Base-by-base conservation (phyloP, 2,113 vertebrate species). In the Hiodon alosoides region DNA sequence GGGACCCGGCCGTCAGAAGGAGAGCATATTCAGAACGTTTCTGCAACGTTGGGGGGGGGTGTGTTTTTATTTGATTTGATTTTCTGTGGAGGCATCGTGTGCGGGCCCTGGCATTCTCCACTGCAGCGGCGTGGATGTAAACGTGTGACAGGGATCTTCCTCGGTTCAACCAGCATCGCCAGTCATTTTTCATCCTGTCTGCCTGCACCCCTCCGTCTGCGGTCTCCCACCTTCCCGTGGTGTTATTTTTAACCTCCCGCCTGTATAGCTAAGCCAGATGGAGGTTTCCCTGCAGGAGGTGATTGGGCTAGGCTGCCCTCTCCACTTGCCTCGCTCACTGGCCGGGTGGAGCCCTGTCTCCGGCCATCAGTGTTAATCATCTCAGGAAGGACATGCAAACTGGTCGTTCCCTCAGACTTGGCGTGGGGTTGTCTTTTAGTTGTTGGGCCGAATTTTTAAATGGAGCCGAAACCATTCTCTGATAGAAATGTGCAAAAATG, bases 201-300 rank as follows among this genome's bases (percentile, higher is more conserved):
- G 52, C n/a, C 47, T 59, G 50, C 17, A 7, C 2, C 54, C 5
- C 31, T 31, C 31, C 31, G 31, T 31, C 72, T 57, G 71, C 14
- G 58, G 17, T 72, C 16, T 79, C 75, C 80, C 83, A 85, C 86
- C 86, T 86, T 83, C 80, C 78, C 31, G 31, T 81, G 82, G 74
- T 81, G 85, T 85, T 86, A 85, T 85, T 87, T 88, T 89, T 85
- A 86, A 86, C 83, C 80, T 78, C 74, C 72, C 74, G 80, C 31
- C 31, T 31, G 81, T 83, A 85, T 81, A 84, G 87, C 86, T 86
- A 83, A 83, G 83, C 84, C 84, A 87, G 84, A 87, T 88, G 83
- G 83, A 88, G 83, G 81, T 73, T 86, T 83, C 1, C 31, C 54
- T 2, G 54, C 5, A 57, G 54, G 54, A 7, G 54, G 10, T 10